Evolutionary conservation across 2,888 invertebrate genomes (phyloP).

Genomic region (Cremastinae sp.): DNA sequence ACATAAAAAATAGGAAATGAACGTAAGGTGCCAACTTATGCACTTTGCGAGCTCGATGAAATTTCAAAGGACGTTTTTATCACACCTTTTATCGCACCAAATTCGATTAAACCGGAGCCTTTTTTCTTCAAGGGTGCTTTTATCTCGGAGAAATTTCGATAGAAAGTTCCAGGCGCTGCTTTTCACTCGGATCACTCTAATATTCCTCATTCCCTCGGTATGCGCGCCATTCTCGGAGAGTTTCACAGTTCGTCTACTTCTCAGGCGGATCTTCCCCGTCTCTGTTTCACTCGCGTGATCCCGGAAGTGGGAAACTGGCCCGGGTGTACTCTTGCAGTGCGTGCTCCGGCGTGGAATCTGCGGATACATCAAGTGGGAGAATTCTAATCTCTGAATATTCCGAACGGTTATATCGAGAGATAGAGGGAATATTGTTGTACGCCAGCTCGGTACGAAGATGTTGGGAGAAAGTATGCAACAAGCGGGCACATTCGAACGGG

Average conservation of each 20-base stretch:
- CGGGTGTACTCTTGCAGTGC: not conserved
- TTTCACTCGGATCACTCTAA: not conserved
- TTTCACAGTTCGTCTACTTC: not conserved
- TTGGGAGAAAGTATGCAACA: conserved; percentile 73
- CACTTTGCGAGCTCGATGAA: too few relatives aligned
- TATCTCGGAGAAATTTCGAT: not conserved
- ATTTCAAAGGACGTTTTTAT: too few relatives aligned
- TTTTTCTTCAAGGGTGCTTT: too few relatives aligned
- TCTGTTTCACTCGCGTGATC: not conserved
- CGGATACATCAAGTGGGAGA: conserved; percentile 8
- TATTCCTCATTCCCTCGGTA: not conserved
- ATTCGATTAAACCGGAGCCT: too few relatives aligned
- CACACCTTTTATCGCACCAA: too few relatives aligned
- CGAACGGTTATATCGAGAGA: not conserved
- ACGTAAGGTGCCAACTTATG: too few relatives aligned
- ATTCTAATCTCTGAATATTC: conserved; percentile 23
- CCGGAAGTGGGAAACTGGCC: not conserved
- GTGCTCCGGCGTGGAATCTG: conserved; percentile 9
- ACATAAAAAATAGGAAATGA: too few relatives aligned
- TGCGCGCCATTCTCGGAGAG: not conserved
- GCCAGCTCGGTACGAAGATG: conserved; percentile 49
- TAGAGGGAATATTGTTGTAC: conserved; percentile 10
- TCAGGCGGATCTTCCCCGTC: too few relatives aligned
- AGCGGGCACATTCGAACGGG: conserved; percentile 54
- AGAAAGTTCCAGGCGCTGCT: not conserved